Evolutionary conservation across 2,888 invertebrate genomes (phyloP), one percentile per base, ranked within the genome.

Genomic region (Leptura quadrifasciata): DNA sequence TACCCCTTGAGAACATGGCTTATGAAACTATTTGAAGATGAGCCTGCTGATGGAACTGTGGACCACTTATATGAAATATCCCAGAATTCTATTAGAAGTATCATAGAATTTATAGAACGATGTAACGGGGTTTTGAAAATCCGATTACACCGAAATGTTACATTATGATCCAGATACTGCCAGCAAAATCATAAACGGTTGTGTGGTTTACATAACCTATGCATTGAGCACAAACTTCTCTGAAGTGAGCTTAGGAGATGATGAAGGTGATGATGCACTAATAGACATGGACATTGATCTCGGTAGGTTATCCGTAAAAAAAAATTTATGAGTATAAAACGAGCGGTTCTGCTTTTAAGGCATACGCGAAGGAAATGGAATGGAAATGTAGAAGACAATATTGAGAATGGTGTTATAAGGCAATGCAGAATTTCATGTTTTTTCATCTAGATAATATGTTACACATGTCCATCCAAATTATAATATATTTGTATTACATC

Each of bases 91-190:
- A 47, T 39, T 10, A 39, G 39, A 39, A 39, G 39, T 47, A 63
- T 31, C 8, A 63, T 63, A n/a, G n/a, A n/a, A n/a, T n/a, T n/a
- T n/a, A n/a, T n/a, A n/a, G 77, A 77, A 52, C 52, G 70, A 39
- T 76, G 78, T 47, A 68, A 68, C 61, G 77, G 77, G 1, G 57
- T 77, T 31, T 52, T 78, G 31, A 76, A 78, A 65, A 72, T 39
- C 12, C 31, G 76, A 35, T 76, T 78, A 61, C 76, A 78, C 52
- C 18, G 78, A n/a, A 55, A 70, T 72, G 1, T 65, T 76, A 39
- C 77, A 77, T 63, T 75, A 77, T 67, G 3, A 57, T 12, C 74
- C 78, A 27, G 18, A 18, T 31, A 73, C 31, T 15, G 73, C 69
- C 18, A 17, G 61, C 18, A 65, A 70, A 47, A 74, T 77, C 39